A percentile compares a stretch with the other conserved stretches of the same genome.
These are phyloP conservation scores for Heliconius himera DNA, from an alignment of 1,140 invertebrate genomes.

Conservation along the genomic window DNA sequence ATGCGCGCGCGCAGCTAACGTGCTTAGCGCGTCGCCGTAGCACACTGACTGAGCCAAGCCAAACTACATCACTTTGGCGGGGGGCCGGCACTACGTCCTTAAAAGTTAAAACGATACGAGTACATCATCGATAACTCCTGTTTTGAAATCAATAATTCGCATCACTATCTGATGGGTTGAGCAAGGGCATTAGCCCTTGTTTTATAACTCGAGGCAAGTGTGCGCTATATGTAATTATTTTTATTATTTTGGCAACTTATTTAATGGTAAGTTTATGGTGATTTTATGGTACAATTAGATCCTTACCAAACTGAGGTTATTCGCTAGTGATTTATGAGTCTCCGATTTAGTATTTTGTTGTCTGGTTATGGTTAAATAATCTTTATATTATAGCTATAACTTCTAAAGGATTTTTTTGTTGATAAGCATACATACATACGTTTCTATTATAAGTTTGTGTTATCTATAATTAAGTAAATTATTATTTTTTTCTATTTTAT, in stretches of 20 bases:
- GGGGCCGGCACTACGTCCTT: conserved; percentile 65
- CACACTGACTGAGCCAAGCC: conserved; percentile 56
- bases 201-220: conserved; percentile 43
- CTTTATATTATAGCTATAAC: conserved; percentile 17
- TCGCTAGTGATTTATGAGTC: conserved; percentile 43
- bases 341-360: conserved; percentile 40
- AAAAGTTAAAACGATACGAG: conserved; percentile 58
- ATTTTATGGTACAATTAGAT: conserved; percentile 46
- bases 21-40: conserved; percentile 57
- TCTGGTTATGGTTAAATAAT: conserved; percentile 37
- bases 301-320: conserved; percentile 30
- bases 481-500: no score
- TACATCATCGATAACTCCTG: conserved; percentile 67
- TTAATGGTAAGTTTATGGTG: conserved; percentile 43
- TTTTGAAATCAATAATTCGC: conserved; percentile 60
- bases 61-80: conserved; percentile 49
- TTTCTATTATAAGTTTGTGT: no score
- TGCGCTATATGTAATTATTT: conserved; percentile 32
- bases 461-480: no score
- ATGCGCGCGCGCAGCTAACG: conserved; percentile 58
- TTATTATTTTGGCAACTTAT: conserved; percentile 41
- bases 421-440: no score
- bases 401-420: no score
- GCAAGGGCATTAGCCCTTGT: conserved; percentile 43
- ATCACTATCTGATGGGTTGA: conserved; percentile 49